These are phyloP conservation scores for Phrixothrix hirtus DNA, from an alignment of 2,888 invertebrate species.

Conservation along the genomic window DNA sequence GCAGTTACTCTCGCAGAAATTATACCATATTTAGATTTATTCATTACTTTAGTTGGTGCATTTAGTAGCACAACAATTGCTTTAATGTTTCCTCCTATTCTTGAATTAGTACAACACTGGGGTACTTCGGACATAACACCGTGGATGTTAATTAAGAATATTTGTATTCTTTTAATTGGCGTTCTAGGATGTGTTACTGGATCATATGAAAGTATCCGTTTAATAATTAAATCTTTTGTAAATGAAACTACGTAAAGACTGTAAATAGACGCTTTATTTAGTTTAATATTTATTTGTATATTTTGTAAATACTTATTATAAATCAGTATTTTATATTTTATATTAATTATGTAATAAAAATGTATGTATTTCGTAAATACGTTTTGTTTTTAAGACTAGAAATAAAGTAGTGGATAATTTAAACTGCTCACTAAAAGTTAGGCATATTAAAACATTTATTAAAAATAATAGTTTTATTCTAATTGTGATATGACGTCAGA, in stretches of 20 bases:
- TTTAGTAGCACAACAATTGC: slow-evolving; percentile 87
- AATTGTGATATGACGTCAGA: too few species aligned
- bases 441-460: too few species aligned
- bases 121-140: slow-evolving; percentile 61
- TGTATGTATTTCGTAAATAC: background rate
- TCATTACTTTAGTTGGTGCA: slow-evolving; percentile 91
- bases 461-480: too few species aligned
- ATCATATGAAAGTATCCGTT: slow-evolving; percentile 70
- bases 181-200: slow-evolving; percentile 74
- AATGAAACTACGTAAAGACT: slow-evolving; percentile 10
- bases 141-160: slow-evolving; percentile 62
- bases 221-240: slow-evolving; percentile 13
- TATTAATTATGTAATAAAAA: background rate
- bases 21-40: slow-evolving; percentile 82
- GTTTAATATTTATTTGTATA: slow-evolving; percentile 16
- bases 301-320: slow-evolving; percentile 8
- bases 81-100: slow-evolving; percentile 83
- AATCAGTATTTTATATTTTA: slow-evolving; percentile 16
- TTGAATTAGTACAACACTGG: slow-evolving; percentile 75
- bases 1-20: slow-evolving; percentile 82
- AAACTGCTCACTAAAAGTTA: too few species aligned
- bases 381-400: background rate
- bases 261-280: background rate
- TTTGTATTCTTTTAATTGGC: slow-evolving; percentile 68
- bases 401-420: too few species aligned